phyloP scores from a whole-genome alignment of 2,113 vertebrate species.

The Ardeotis arabs region DNA sequence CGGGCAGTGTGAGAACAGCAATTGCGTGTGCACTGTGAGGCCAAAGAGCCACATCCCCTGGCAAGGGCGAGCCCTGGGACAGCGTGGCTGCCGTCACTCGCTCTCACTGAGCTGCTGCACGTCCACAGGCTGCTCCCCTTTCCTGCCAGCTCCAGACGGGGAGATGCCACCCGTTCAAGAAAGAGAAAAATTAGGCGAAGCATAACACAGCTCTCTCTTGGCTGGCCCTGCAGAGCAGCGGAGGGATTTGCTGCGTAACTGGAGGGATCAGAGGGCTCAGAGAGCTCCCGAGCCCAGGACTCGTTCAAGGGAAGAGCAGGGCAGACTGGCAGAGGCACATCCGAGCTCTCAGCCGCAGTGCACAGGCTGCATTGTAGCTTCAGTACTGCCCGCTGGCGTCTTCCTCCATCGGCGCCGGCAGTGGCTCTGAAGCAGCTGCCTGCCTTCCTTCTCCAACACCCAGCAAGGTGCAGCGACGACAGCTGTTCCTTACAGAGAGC shows the following conservation, averaged over 20 bases:
- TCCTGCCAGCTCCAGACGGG: background rate
- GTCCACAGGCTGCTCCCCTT: background rate
- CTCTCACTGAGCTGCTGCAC: background rate
- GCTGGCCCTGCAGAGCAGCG: background rate
- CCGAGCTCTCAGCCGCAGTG: background rate
- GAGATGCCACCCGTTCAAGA: background rate
- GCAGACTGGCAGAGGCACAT: background rate
- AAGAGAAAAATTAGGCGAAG: background rate
- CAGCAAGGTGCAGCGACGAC: background rate
- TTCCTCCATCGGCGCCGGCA: background rate
- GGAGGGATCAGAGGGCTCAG: background rate
- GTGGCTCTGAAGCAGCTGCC: background rate
- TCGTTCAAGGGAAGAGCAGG: background rate
- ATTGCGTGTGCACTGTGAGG: background rate
- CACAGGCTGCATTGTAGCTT: background rate
- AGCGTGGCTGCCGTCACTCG: accelerated
- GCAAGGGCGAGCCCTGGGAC: background rate
- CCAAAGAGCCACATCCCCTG: background rate
- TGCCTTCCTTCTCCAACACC: background rate
- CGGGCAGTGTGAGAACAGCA: accelerated
- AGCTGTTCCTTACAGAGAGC: background rate
- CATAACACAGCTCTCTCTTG: background rate
- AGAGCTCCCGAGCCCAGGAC: background rate
- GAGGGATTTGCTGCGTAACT: background rate
- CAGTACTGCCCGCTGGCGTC: background rate